Base-by-base conservation (phyloP, 1,140 invertebrate species). In the Solenopsis fugax region DNA sequence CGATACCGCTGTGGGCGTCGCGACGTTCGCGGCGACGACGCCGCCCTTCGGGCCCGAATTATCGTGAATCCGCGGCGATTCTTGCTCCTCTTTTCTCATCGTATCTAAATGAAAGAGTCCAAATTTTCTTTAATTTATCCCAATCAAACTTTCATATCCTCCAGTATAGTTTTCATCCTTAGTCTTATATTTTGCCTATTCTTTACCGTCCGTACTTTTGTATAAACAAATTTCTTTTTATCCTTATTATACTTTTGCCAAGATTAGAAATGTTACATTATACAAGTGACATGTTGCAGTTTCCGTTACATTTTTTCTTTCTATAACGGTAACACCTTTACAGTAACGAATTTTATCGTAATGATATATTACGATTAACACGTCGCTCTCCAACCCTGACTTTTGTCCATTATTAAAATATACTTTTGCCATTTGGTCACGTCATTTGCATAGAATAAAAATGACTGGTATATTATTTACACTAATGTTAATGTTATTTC, bases 21-120 rank as follows among this genome's bases (percentile, higher is more conserved):
- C 78, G 84, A 90, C 73, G 90, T 80, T 88, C 85, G 60, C 62
- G 90, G 54, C 65, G 91, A 78, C 45, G 24, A 78, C 45, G 24
- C 54, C 56, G 52, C 41, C 82, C 41, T 90, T 89, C 7, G 62
- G 13, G 2, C 29, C 29, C 3, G 92, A 87, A 37, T 94, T 93
- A 80, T 93, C 94, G 91, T 91, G 76, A 78, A 62, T 87, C 88
- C 93, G 92, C 87, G 95, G 71, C 94, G 95, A 90, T 95, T 96
- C 93, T 78, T 95, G 95, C 77, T 91, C 94, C 90, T 90, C 94
- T 85, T 90, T 93, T 80, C 90, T 92, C 85, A 85, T 92, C 77
- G 75, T 71, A 71, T 60, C 77, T 90, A 12, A 50, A 24, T 13
- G 10, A n/a, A 56, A 60, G 6, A 48, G 9, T 56, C 18, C 9